Evolutionary conservation across 2,113 vertebrate species (phyloP), one percentile per base, ranked within the genome.

Genomic region (Rhineura floridana): DNA sequence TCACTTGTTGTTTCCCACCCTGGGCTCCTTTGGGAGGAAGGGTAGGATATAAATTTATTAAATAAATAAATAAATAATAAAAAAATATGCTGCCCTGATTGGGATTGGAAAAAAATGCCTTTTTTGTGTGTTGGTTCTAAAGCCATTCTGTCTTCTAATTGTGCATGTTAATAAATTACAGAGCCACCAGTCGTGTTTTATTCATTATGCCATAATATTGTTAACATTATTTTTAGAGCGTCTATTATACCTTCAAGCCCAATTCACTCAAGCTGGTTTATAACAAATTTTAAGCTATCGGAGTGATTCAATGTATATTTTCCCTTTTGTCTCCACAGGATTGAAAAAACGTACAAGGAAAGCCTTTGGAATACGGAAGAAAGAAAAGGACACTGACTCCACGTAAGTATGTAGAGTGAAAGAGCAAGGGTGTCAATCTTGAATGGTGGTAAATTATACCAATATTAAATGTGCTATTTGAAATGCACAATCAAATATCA

Each of bases 341-440:
- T 39, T 99, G 98, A 99, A 99, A 97, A 99, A 99, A 91, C 98
- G 98, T 92, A 99, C 99, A 96, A 98, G 98, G 94, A 99, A 98
- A 96, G 99, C 98, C 87, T 98, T 99, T 96, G 98, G 98, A 84
- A 98, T 99, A 98, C 98, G 98, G 93, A 99, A 96, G 97, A 99
- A 98, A 98, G 99, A 99, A 91, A 99, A 98, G 97, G 98, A 99
- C 89, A 97, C 97, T 94, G 99, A 99, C 83, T 97, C 98, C 90
- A 98, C 98, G 99, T 99, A 93, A 96, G 98, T 89, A 2, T 2
- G 0, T 13, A 83, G 1, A 46, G 3, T 0, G 0, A 0, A 48
- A 86, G 25, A 39, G 21, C 0, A 52, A 0, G 46, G 0, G n/a
- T 52, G 2, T 1, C 0, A 0, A 4, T 1, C 30, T 0, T 81